These are phyloP conservation scores for Motacilla alba DNA, from an alignment of 2,113 vertebrate species.

Conservation along the genomic window DNA sequence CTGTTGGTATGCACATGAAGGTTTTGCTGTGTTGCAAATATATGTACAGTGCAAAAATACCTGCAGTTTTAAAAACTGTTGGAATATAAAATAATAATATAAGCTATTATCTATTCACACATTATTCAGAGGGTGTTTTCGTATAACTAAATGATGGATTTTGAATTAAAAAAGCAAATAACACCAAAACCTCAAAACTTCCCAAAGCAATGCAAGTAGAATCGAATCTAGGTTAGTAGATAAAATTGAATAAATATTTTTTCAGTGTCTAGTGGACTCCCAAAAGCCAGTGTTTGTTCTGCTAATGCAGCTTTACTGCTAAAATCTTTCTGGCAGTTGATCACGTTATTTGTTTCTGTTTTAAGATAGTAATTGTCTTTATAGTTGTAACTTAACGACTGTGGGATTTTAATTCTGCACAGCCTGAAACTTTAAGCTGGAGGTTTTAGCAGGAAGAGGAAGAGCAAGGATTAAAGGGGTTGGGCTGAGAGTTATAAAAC, in stretches of 20 bases:
- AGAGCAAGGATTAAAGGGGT: not conserved
- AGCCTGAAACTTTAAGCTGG: not conserved
- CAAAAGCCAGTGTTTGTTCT: not conserved
- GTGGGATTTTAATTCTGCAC: not conserved
- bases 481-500: not conserved
- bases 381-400: not conserved
- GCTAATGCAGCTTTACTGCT: not conserved
- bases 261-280: not conserved
- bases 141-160: not conserved
- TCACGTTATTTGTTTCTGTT: not conserved
- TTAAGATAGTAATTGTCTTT: not conserved
- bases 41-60: not conserved
- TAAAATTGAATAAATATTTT: not conserved
- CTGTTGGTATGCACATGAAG: not conserved
- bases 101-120: not conserved
- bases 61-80: not conserved
- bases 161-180: not conserved
- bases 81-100: not conserved
- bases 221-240: not conserved
- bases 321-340: not conserved
- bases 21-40: not conserved
- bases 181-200: not conserved
- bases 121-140: not conserved
- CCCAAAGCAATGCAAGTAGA: not conserved
- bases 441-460: not conserved